Percentiles rank a stretch among this genome's conserved stretches.
Conservation (phyloP, 1,140 invertebrate species). For the Papilio dardanus region DNA sequence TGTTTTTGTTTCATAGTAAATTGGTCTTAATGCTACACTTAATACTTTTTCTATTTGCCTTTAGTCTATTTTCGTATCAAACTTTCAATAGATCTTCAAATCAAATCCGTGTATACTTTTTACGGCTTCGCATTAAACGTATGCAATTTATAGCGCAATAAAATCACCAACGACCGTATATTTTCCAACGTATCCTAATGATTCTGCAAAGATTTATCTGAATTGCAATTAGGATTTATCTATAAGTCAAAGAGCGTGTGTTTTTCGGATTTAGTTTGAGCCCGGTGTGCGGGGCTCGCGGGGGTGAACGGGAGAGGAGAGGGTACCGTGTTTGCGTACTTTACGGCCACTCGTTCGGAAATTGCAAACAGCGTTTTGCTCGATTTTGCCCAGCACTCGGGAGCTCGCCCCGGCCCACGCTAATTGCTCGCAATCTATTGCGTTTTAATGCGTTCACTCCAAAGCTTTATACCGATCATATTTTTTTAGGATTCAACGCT, state of each 20-base stretch:
- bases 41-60: neutral
- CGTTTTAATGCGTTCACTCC: conserved; percentile 57
- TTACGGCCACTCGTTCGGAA: conserved; percentile 48
- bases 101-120: conserved; percentile 6
- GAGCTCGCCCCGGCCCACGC: conserved; percentile 41
- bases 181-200: conserved; percentile 27
- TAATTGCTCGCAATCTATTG: conserved; percentile 62
- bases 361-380: conserved; percentile 52
- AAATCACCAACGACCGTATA: neutral
- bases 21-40: neutral
- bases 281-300: neutral
- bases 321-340: conserved; percentile 36
- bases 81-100: neutral
- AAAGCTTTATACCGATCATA: conserved; percentile 44
- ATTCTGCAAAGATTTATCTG: conserved; percentile 33
- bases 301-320: neutral
- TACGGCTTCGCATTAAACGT: neutral
- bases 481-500: conserved; percentile 41
- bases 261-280: conserved; percentile 34
- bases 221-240: conserved; percentile 37
- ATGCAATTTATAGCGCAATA: conserved; percentile 29
- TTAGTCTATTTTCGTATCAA: neutral
- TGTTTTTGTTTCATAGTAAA: neutral
- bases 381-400: conserved; percentile 46
- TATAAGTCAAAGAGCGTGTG: conserved; percentile 28